Evolutionary conservation across 2,797 vertebrate species (phyloP).

Genomic region (Synaphobranchus kaupii): DNA sequence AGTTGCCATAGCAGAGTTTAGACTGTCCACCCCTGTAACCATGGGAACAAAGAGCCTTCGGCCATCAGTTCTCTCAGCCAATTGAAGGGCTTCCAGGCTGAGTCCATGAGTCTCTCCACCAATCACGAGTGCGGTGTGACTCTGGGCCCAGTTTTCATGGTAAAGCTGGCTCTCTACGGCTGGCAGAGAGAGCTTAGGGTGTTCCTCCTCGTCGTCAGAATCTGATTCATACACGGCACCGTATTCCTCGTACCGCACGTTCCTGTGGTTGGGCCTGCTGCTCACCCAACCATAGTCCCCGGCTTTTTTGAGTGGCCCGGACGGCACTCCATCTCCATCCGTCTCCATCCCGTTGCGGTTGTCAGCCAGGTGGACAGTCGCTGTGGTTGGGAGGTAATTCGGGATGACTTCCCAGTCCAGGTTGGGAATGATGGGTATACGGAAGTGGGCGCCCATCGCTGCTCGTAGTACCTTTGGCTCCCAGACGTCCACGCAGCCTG

Average conservation of each 20-base stretch:
- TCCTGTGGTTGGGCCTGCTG: conserved; percentile 48
- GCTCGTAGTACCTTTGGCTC: conserved; percentile 95
- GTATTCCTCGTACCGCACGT: conserved; percentile 50
- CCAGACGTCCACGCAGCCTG: conserved; percentile 94
- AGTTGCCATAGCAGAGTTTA: conserved; percentile 90
- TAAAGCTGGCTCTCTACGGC: conserved; percentile 72
- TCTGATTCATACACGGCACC: conserved; percentile 52
- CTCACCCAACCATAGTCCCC: conserved; percentile 68
- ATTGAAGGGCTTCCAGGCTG: conserved; percentile 74
- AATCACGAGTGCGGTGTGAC: conserved; percentile 79
- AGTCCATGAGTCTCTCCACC: conserved; percentile 86
- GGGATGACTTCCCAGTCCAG: conserved; percentile 81
- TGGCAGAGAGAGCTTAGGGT: conserved; percentile 48
- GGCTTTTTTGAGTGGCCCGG: conserved; percentile 51
- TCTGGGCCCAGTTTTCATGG: conserved; percentile 76
- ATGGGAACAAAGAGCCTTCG: conserved; percentile 81
- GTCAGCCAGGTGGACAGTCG: conserved; percentile 81
- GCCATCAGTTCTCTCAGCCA: conserved; percentile 77
- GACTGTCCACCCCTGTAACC: conserved; percentile 79
- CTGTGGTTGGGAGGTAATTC: conserved; percentile 63
- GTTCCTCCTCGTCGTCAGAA: neutral
- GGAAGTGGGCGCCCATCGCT: conserved; percentile 96
- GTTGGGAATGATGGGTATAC: conserved; percentile 77
- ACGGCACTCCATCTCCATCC: neutral
- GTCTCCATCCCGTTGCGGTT: conserved; percentile 47